Evolutionary conservation across 2,888 invertebrate species (phyloP).

Genomic region (Andricus quercusramuli): DNA sequence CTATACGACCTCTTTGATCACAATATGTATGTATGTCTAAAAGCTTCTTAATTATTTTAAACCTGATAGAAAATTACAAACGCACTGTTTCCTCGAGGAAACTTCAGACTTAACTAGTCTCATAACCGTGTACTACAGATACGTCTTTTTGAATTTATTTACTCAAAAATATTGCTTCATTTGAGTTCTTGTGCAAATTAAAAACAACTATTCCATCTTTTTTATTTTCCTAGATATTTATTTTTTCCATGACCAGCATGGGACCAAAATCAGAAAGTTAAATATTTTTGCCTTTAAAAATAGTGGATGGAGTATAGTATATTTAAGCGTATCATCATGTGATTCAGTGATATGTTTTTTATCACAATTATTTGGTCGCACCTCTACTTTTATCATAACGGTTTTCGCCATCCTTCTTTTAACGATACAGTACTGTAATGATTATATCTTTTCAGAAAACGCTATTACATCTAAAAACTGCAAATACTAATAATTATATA

Average conservation of each 20-base stretch:
- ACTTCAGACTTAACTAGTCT: not conserved
- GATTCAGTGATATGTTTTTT: not conserved
- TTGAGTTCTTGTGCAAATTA: not conserved
- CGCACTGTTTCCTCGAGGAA: not conserved
- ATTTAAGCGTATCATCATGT: not conserved
- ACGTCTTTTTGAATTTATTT: too few species aligned
- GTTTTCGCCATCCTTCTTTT: not conserved
- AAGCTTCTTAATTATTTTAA: not conserved
- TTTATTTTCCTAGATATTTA: not conserved
- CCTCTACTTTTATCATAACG: not conserved
- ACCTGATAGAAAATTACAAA: not conserved
- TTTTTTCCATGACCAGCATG: not conserved
- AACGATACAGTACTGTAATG: not conserved
- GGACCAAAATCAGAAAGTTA: too few species aligned
- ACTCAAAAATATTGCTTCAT: too few species aligned
- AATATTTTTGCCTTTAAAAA: too few species aligned
- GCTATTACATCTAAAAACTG: not conserved
- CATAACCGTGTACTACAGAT: not conserved
- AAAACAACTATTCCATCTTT: not conserved
- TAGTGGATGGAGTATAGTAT: not conserved
- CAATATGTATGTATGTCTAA: slow-evolving; percentile 21
- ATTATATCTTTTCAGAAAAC: not conserved
- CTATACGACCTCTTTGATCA: slow-evolving; percentile 9
- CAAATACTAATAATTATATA: slow-evolving; percentile 23
- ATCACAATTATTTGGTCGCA: not conserved